These are phyloP conservation scores for Collichthys lucidus DNA, from an alignment of 2,113 vertebrate species.

Conservation along the genomic window DNA sequence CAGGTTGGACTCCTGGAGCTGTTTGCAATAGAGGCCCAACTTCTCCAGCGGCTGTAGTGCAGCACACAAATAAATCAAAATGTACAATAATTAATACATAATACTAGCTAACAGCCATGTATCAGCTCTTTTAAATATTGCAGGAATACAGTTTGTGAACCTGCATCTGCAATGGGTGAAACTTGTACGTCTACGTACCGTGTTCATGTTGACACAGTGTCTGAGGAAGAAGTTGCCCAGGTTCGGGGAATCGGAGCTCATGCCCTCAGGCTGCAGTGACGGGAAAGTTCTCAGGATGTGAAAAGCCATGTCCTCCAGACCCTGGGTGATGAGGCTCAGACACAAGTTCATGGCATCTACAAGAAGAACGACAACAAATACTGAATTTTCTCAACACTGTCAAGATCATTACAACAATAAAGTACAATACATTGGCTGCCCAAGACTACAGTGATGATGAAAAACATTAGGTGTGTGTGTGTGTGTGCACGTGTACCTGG, in stretches of 20 bases:
- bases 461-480: neutral
- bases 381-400: neutral
- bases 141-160: neutral
- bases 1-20: slow-evolving; percentile 84
- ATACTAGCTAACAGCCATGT: neutral
- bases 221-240: slow-evolving; percentile 92
- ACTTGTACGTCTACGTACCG: slow-evolving; percentile 75
- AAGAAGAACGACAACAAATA: slow-evolving; percentile 21
- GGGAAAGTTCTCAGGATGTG: slow-evolving; percentile 86
- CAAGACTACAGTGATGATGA: neutral
- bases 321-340: slow-evolving; percentile 90
- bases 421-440: neutral
- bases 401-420: neutral
- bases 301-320: slow-evolving; percentile 88
- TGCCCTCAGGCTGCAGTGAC: slow-evolving; percentile 59
- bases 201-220: slow-evolving; percentile 89
- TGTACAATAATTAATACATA: neutral
- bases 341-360: slow-evolving; percentile 94
- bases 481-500: slow-evolving; percentile 87
- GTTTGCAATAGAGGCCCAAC: slow-evolving; percentile 82
- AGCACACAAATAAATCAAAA: slow-evolving; percentile 1
- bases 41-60: slow-evolving; percentile 84
- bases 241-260: slow-evolving; percentile 48
- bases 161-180: neutral
- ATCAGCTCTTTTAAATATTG: neutral